Evolutionary conservation across 2,888 invertebrate genomes (phyloP).

Genomic region (Cephus rjabovi): DNA sequence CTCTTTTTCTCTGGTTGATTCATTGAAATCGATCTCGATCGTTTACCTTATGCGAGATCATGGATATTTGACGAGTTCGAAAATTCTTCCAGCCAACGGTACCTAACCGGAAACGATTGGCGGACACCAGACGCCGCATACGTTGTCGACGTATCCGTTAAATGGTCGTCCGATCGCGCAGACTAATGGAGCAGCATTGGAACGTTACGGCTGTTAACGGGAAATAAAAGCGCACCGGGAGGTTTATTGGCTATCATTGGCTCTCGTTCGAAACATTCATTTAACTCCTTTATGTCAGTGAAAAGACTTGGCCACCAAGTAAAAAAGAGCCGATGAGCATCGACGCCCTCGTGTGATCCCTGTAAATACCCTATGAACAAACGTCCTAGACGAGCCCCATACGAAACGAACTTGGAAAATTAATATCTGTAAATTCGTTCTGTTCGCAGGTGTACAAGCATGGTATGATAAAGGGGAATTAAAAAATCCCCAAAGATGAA

Average conservation of each 20-base stretch:
- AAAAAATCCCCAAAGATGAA: constrained; percentile 51
- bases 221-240: constrained; percentile 33
- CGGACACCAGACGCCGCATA: neutral
- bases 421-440: neutral
- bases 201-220: constrained; percentile 26
- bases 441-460: constrained; percentile 48
- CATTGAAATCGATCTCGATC: neutral
- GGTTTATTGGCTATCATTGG: constrained; percentile 39
- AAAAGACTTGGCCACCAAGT: constrained; percentile 16
- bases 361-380: neutral
- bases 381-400: neutral
- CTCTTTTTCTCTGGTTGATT: neutral
- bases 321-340: neutral
- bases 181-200: constrained; percentile 34
- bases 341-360: neutral
- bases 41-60: neutral
- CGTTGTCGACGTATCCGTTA: neutral
- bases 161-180: constrained; percentile 1
- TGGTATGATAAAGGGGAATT: constrained; percentile 55
- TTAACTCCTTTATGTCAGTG: constrained; percentile 12
- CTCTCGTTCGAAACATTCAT: constrained; percentile 22
- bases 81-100: neutral
- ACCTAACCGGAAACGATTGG: neutral
- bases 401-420: neutral
- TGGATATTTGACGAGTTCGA: neutral